A percentile compares a stretch with the other conserved stretches of the same genome.
Conservation (phyloP, 2,797 vertebrate species). For the Amblyraja radiata region DNA sequence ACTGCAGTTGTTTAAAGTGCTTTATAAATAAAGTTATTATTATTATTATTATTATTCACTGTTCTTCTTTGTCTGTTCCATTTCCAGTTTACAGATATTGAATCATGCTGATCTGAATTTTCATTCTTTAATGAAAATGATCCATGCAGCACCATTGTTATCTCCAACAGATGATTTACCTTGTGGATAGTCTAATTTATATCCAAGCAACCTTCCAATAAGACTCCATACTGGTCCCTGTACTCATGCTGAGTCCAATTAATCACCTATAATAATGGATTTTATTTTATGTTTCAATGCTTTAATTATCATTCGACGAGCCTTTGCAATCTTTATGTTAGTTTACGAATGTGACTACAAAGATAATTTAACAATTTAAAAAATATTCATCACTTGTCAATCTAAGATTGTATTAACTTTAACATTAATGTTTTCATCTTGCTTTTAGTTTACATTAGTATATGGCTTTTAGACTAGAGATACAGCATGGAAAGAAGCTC, state of each 20-base stretch:
- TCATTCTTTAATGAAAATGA: not conserved
- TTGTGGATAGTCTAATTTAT: not conserved
- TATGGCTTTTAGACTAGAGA: too few species aligned
- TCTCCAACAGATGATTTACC: not conserved
- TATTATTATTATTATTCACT: too few species aligned
- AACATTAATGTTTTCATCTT: not conserved
- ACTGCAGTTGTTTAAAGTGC: too few species aligned
- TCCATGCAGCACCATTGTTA: not conserved
- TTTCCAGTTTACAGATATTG: not conserved
- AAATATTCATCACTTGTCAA: not conserved
- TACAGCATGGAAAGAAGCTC: too few species aligned
- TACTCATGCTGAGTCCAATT: not conserved
- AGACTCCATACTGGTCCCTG: not conserved
- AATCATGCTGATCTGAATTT: not conserved
- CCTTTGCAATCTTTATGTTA: not conserved
- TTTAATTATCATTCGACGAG: not conserved
- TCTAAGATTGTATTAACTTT: not conserved
- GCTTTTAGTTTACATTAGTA: not conserved
- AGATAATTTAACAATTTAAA: not conserved
- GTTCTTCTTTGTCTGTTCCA: not conserved
- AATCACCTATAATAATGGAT: not conserved
- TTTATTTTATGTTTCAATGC: not conserved
- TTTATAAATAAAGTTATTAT: too few species aligned
- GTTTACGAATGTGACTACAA: not conserved
- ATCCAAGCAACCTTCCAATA: not conserved